Evolutionary conservation across 1,140 invertebrate genomes (phyloP).

Genomic region (Caenorhabditis inopinata): DNA sequence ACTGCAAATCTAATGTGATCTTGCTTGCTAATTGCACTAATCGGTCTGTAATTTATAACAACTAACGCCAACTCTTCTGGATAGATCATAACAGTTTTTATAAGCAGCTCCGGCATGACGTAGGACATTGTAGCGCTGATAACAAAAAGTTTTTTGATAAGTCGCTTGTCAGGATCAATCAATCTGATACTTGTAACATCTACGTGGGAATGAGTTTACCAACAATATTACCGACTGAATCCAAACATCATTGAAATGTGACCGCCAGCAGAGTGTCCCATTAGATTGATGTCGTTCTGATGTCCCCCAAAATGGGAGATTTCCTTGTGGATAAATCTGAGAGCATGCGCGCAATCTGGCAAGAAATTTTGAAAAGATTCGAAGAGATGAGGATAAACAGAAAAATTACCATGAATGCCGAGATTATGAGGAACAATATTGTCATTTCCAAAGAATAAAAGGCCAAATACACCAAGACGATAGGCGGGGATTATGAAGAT

Average conservation of each 20-base stretch:
- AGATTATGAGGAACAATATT: conserved; percentile 10
- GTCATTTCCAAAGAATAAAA: neutral
- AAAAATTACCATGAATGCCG: conserved; percentile 12
- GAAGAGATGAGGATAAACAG: neutral
- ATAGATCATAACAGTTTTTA: conserved; percentile 7
- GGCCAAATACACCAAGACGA: neutral
- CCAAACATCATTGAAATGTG: conserved; percentile 67
- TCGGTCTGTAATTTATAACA: too few relatives aligned
- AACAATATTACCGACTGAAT: conserved; percentile 11
- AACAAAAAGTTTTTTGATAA: neutral
- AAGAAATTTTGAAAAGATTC: conserved; percentile 83
- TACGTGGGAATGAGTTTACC: too few relatives aligned
- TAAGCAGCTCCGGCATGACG: conserved; percentile 20
- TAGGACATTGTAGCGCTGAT: neutral
- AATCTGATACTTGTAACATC: too few relatives aligned
- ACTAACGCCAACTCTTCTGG: neutral
- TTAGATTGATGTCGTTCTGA: conserved; percentile 81
- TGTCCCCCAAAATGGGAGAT: conserved; percentile 88
- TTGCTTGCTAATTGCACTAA: too few relatives aligned
- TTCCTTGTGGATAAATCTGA: conserved; percentile 87
- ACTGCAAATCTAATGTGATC: neutral
- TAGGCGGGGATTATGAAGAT: neutral
- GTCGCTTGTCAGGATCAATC: neutral
- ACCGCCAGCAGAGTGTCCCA: conserved; percentile 90
- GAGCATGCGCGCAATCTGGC: conserved; percentile 79